Percentiles rank a stretch among this genome's conserved stretches.
Conservation (phyloP, 2,113 vertebrate species). For the Cervus canadensis region DNA sequence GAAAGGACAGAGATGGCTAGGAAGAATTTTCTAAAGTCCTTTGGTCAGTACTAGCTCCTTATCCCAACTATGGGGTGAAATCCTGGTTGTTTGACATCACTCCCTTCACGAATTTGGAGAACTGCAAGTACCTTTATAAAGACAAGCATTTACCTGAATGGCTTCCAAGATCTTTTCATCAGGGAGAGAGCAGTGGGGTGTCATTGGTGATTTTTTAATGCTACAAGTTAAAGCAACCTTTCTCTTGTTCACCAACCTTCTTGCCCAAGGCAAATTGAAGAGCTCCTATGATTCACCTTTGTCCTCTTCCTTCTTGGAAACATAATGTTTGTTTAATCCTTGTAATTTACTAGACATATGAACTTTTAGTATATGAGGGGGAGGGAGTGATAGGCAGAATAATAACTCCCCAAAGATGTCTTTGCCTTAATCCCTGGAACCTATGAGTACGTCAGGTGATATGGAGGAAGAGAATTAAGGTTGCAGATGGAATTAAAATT, state of each 20-base stretch:
- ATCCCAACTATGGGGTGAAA: background rate
- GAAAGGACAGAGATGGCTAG: background rate
- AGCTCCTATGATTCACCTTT: background rate
- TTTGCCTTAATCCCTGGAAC: background rate
- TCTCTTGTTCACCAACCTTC: background rate
- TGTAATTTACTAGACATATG: background rate
- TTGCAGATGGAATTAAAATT: background rate
- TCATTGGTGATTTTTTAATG: background rate
- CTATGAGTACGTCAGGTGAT: background rate
- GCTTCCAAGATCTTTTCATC: background rate
- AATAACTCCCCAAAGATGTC: background rate
- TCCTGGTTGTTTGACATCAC: background rate
- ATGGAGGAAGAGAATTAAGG: background rate
- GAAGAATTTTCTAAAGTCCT: background rate
- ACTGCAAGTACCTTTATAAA: background rate
- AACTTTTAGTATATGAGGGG: background rate
- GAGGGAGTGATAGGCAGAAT: background rate
- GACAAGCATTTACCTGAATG: background rate
- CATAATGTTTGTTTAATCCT: background rate
- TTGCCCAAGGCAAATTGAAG: background rate
- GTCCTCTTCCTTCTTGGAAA: background rate
- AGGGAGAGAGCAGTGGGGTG: background rate
- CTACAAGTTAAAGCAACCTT: background rate
- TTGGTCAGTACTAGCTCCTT: background rate
- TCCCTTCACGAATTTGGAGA: background rate